A percentile compares a stretch with the other conserved stretches of the same genome.
Evolutionary conservation across 2,888 invertebrate species (phyloP).

Genomic region (Agrenia bidenticulata): DNA sequence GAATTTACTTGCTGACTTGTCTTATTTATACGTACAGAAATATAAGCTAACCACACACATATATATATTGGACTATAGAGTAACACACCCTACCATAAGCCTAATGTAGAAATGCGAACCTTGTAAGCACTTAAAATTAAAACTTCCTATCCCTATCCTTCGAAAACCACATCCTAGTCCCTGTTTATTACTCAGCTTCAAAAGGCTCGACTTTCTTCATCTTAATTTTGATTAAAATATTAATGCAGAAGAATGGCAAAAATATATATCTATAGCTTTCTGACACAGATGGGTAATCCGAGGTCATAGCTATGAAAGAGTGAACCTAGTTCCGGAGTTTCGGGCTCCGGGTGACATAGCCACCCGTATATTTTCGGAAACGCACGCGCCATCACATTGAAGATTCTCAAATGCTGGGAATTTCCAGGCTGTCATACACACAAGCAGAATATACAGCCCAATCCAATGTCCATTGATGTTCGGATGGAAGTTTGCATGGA

Average conservation of each 20-base stretch:
- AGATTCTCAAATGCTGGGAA: too few species aligned
- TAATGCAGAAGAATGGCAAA: too few species aligned
- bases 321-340: conserved; percentile 15
- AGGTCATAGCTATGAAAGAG: conserved; percentile 13
- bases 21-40: too few species aligned
- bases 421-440: too few species aligned
- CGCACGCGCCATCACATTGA: conserved; percentile 14
- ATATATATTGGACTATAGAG: neutral
- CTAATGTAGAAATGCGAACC: conserved; percentile 2
- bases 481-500: too few species aligned
- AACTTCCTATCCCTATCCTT: conserved; percentile 1
- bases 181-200: neutral
- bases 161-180: neutral
- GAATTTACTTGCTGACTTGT: too few species aligned
- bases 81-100: conserved; percentile 5
- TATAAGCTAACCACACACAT: too few species aligned
- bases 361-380: conserved; percentile 8
- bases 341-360: neutral
- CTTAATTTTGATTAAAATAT: neutral
- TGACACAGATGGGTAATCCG: conserved; percentile 8
- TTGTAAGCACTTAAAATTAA: neutral
- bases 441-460: too few species aligned
- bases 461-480: too few species aligned
- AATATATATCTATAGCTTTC: neutral
- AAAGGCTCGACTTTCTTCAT: neutral